Conservation (phyloP, 2,888 invertebrate genomes). For the Yponomeuta malinellus region DNA sequence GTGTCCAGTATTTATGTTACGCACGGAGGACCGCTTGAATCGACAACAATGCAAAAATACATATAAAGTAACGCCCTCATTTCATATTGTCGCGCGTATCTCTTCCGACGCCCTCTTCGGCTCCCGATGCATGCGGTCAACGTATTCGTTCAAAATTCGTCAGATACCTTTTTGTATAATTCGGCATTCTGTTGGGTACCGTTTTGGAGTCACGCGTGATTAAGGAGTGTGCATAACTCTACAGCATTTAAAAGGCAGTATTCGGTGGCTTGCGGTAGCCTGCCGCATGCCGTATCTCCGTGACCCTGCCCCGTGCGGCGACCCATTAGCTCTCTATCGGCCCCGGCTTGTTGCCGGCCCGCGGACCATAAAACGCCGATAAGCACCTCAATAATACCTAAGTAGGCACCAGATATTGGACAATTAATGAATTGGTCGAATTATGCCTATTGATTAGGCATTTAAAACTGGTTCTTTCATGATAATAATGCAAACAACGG, state of each 20-base stretch:
- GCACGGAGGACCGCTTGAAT: constrained; percentile 45
- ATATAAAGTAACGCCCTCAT: constrained; percentile 59
- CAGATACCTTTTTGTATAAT: not conserved
- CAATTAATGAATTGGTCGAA: constrained; percentile 46
- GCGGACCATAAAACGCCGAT: constrained; percentile 22
- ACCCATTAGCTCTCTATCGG: constrained; percentile 35
- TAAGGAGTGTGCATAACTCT: constrained; percentile 1
- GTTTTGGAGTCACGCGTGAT: constrained; percentile 9
- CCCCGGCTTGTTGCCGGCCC: constrained; percentile 35
- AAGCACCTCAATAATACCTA: constrained; percentile 36
- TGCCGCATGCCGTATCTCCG: not conserved
- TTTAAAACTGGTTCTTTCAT: constrained; percentile 29
- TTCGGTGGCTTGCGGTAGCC: constrained; percentile 10
- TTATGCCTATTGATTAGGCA: constrained; percentile 42
- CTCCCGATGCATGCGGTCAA: not conserved
- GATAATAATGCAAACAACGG: constrained; percentile 44
- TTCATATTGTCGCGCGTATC: constrained; percentile 52
- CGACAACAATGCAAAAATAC: constrained; percentile 64
- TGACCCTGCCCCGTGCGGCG: constrained; percentile 1
- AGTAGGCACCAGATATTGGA: constrained; percentile 41
- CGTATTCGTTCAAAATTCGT: not conserved
- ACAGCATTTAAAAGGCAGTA: constrained; percentile 4
- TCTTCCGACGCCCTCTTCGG: constrained; percentile 40
- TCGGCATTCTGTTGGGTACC: not conserved
- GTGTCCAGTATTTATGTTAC: constrained; percentile 64